These are phyloP conservation scores for Paratilapia polleni DNA, from an alignment of 2,113 vertebrate genomes.

Conservation along the genomic window DNA sequence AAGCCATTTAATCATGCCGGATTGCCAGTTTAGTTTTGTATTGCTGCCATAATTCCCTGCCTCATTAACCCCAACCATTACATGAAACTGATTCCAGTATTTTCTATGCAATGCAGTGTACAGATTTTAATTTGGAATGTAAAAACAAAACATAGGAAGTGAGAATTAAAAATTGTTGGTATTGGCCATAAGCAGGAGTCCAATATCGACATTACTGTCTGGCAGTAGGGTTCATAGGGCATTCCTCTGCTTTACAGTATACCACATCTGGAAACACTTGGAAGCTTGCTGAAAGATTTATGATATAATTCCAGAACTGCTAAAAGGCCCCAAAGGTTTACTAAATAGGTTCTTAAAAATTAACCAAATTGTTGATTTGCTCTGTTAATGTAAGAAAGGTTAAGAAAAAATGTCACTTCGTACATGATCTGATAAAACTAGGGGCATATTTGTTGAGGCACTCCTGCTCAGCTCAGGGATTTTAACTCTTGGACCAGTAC, in stretches of 20 bases:
- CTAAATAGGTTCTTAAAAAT: constrained; percentile 15
- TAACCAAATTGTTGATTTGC: constrained; percentile 6
- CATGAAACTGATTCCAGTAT: background rate
- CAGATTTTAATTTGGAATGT: background rate
- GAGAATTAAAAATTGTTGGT: fast-evolving
- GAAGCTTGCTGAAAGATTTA: constrained; percentile 18
- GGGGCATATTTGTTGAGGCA: constrained; percentile 10
- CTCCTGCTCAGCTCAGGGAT: constrained; percentile 25
- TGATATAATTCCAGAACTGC: constrained; percentile 9
- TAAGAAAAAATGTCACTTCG: constrained; percentile 5
- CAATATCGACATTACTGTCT: background rate
- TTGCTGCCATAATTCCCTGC: background rate
- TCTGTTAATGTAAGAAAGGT: constrained; percentile 20
- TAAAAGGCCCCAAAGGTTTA: constrained; percentile 15
- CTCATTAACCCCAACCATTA: background rate
- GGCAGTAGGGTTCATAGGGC: background rate
- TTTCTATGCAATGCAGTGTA: background rate
- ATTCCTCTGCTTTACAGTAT: constrained; percentile 16
- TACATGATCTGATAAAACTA: constrained; percentile 1
- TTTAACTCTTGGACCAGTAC: constrained; percentile 13
- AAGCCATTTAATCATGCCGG: background rate
- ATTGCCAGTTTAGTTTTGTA: background rate
- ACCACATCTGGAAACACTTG: constrained; percentile 35
- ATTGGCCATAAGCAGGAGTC: background rate
- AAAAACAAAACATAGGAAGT: background rate